Conservation (phyloP, 2,888 invertebrate species). For the Bombyx huttoni region DNA sequence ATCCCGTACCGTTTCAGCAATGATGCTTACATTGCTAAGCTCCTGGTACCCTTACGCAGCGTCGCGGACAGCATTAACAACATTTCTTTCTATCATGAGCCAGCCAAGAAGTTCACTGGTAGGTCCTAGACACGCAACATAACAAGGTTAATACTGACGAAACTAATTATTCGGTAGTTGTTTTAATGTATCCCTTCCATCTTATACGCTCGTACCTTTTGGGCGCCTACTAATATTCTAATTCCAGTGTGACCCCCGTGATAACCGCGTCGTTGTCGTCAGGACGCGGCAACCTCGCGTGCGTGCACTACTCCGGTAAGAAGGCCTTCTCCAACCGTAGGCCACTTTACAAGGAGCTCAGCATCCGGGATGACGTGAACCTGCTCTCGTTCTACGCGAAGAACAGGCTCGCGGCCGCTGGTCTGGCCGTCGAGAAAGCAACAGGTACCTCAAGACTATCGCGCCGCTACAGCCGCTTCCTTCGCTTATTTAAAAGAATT, state of each 20-base stretch:
- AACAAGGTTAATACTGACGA: conserved; percentile 18
- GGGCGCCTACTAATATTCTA: conserved; percentile 45
- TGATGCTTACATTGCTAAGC: conserved; percentile 81
- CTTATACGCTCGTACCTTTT: conserved; percentile 15
- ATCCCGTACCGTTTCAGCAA: conserved; percentile 75
- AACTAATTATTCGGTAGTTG: conserved; percentile 6
- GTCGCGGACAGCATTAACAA: conserved; percentile 74
- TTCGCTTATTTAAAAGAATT: conserved; percentile 53
- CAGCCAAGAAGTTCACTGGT: conserved; percentile 80
- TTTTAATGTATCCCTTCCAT: conserved; percentile 13
- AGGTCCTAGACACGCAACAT: conserved; percentile 12
- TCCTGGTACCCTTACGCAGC: conserved; percentile 76
- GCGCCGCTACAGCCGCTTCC: conserved; percentile 55
- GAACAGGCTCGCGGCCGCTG: conserved; percentile 79
- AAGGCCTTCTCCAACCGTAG: conserved; percentile 83
- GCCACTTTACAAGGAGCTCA: conserved; percentile 80
- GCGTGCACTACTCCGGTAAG: conserved; percentile 87
- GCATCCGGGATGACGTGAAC: conserved; percentile 88
- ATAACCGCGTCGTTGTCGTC: conserved; percentile 60
- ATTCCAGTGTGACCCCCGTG: conserved; percentile 49
- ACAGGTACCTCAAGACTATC: conserved; percentile 59
- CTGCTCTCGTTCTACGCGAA: conserved; percentile 90
- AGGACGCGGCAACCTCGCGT: conserved; percentile 89
- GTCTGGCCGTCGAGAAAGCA: conserved; percentile 56
- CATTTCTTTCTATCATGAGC: conserved; percentile 78